phyloP scores from a whole-genome alignment of 1,140 invertebrate species.

The Anoplophora glabripennis region DNA sequence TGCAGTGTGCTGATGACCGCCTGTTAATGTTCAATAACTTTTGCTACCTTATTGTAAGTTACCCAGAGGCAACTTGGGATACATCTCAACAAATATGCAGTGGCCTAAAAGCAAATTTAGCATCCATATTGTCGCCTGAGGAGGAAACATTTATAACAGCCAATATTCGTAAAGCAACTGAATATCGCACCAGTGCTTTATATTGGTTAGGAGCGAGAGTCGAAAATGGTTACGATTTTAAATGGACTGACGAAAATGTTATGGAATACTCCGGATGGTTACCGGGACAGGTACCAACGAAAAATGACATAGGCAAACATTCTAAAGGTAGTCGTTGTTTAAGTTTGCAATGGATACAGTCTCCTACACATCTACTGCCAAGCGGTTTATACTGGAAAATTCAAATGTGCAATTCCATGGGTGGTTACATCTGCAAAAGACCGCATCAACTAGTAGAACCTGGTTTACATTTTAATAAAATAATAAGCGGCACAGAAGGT shows the following conservation, averaged over 20 bases:
- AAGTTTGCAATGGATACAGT: slow-evolving; percentile 61
- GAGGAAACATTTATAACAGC: slow-evolving; percentile 64
- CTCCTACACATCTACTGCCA: slow-evolving; percentile 56
- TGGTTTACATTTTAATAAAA: slow-evolving; percentile 49
- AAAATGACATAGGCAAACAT: slow-evolving; percentile 47
- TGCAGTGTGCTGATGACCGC: slow-evolving; percentile 63
- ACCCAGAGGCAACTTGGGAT: slow-evolving; percentile 69
- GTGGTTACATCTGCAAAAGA: slow-evolving; percentile 57
- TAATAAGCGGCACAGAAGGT: slow-evolving; percentile 55
- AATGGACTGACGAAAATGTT: slow-evolving; percentile 59
- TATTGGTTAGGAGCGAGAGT: slow-evolving; percentile 59
- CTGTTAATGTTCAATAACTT: slow-evolving; percentile 62
- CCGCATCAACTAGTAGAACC: slow-evolving; percentile 30
- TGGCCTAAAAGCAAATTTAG: slow-evolving; percentile 60
- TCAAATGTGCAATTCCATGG: slow-evolving; percentile 10
- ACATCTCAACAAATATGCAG: slow-evolving; percentile 70
- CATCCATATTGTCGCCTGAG: slow-evolving; percentile 59
- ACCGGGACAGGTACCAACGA: slow-evolving; percentile 48
- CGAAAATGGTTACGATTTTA: slow-evolving; percentile 21
- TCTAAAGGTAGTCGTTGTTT: slow-evolving; percentile 51
- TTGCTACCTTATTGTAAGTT: slow-evolving; percentile 71
- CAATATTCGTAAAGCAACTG: slow-evolving; percentile 61
- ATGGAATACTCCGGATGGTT: slow-evolving; percentile 59
- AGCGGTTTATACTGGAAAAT: slow-evolving; percentile 64
- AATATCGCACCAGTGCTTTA: slow-evolving; percentile 63